Evolutionary conservation across 23 tunicate genomes (phyloP), one percentile per base, ranked within the genome.

Genomic region (Clavelina lepadiformis): DNA sequence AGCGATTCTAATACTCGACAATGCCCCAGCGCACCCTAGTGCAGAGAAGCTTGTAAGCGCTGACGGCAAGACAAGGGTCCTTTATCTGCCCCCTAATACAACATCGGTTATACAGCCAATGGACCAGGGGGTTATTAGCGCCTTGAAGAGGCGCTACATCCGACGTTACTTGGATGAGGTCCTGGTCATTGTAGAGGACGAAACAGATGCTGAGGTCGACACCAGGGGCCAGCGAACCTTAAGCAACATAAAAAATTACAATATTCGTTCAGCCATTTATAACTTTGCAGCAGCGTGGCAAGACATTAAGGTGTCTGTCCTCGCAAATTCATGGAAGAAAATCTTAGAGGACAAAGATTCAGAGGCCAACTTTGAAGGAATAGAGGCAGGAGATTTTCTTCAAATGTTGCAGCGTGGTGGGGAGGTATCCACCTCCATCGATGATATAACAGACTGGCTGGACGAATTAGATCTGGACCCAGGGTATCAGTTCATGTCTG

Each of bases 341-440:
- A 31, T 63, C 13, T 11, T 63, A 21, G 69, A 31, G 25, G 69
- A 63, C 51, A 32, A 22, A 63, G 69, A 35, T 35, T 21, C 50
- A 3, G 51, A 63, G 23, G 69, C 5, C 33, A 63, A 36, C 51
- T 63, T 63, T 35, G 51, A 63, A 63, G 69, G 51, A 63, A 21
- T 31, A 31, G 27, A 35, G 27, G 69, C 50, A 63, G 69, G 11
- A 63, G 51, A 63, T 63, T 63, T 63, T 63, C 69, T 35, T 28
- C 69, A 63, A 7, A 63, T 63, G 23, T 36, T 63, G 51, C 69
- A 63, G 69, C 69, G 69, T 63, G 69, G 69, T 63, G 69, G 50
- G 49, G 69, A 63, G 50, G 69, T 63, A 63, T 63, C 69, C 28
- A 63, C 69, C 51, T 63, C 69, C 69, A 63, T 63, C 28, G 69